phyloP scores from a whole-genome alignment of 1,140 invertebrate species.

The Diploscapter pachys region DNA sequence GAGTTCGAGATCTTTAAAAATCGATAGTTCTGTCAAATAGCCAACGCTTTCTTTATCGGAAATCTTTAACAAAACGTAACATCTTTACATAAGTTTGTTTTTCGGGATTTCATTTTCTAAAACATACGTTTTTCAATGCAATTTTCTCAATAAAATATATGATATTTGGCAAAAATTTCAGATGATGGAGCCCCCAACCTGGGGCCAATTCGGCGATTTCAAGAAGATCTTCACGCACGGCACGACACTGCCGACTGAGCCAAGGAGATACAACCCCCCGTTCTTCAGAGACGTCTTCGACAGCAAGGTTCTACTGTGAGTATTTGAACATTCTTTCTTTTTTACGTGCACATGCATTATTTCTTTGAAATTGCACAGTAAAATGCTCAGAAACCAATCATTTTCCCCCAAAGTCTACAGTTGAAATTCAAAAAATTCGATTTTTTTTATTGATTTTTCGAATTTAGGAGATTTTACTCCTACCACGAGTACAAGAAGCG shows the following conservation, averaged over 20 bases:
- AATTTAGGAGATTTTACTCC: slow-evolving; percentile 21
- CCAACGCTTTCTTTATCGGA: neutral
- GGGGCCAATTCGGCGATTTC: neutral
- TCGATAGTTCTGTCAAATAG: neutral
- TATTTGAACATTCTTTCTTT: neutral
- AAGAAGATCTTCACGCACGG: slow-evolving; percentile 9
- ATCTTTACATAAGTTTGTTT: neutral
- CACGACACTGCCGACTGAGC: neutral
- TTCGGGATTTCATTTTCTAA: neutral
- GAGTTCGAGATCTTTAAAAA: neutral
- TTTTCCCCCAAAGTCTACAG: too few species aligned
- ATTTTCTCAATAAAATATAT: neutral
- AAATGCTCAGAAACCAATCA: too few species aligned
- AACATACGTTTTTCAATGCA: neutral
- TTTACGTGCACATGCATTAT: neutral
- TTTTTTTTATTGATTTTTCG: neutral
- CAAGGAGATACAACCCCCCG: slow-evolving; percentile 2
- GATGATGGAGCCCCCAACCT: neutral
- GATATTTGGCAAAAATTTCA: neutral
- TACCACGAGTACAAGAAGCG: slow-evolving; percentile 30
- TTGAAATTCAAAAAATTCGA: neutral
- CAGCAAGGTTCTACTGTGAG: neutral
- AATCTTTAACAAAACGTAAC: neutral
- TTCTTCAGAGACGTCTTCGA: slow-evolving; percentile 19
- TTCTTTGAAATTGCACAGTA: too few species aligned